These are phyloP conservation scores for Corythornis madagascariensis DNA, from an alignment of 2,113 vertebrate species.

Conservation along the genomic window DNA sequence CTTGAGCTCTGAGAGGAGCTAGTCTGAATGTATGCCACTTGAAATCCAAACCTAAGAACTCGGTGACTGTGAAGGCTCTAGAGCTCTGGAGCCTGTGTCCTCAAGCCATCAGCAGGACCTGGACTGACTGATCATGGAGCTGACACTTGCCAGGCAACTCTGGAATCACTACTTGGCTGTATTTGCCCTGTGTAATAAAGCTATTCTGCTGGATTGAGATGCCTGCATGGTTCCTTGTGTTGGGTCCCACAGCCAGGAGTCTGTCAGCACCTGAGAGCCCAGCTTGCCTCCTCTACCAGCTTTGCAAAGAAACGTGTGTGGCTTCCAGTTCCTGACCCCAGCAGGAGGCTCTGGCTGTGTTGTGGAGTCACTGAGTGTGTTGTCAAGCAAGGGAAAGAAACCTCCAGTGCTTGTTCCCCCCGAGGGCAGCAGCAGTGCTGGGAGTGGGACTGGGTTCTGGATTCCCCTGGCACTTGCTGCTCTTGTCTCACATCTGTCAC, in stretches of 20 bases:
- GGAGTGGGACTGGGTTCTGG: neutral
- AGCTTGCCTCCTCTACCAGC: neutral
- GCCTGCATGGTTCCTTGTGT: neutral
- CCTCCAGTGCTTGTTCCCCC: neutral
- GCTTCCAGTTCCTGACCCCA: neutral
- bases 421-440: neutral
- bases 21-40: conserved; percentile 1
- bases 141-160: neutral
- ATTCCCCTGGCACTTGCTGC: neutral
- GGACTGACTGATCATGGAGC: neutral
- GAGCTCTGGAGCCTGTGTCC: neutral
- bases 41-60: neutral
- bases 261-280: neutral
- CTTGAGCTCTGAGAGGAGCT: neutral
- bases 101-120: neutral
- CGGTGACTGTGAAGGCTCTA: neutral
- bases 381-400: neutral
- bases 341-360: neutral
- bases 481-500: neutral
- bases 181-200: conserved; percentile 31
- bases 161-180: neutral
- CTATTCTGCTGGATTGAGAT: neutral
- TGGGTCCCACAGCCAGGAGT: neutral
- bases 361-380: neutral
- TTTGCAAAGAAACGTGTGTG: rapidly evolving